Evolutionary conservation across 2,888 invertebrate genomes (phyloP).

Genomic region (Drosophila meridionalis): DNA sequence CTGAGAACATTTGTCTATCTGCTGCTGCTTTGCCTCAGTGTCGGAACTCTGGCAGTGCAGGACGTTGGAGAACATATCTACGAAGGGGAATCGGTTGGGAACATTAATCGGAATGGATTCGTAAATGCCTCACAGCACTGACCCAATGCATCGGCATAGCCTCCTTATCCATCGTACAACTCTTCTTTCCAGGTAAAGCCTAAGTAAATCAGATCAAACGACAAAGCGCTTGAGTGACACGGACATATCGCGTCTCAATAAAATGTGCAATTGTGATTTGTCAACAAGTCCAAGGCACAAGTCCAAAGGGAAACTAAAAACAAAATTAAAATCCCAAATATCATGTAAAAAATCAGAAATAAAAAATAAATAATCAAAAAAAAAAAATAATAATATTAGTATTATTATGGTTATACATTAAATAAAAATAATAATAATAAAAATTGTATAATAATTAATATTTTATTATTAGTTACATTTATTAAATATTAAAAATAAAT

Average conservation of each 20-base stretch:
- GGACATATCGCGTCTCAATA: slow-evolving; percentile 6
- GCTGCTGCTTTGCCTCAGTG: neutral
- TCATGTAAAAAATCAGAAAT: no score
- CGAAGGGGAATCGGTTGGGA: neutral
- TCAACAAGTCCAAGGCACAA: neutral
- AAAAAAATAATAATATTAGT: no score
- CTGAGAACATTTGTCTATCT: neutral
- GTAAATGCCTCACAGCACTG: neutral
- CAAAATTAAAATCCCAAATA: no score
- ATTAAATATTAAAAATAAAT: no score
- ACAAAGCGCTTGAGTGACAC: neutral
- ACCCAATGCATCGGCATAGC: neutral
- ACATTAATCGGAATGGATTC: neutral
- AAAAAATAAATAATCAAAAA: no score
- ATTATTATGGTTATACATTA: no score
- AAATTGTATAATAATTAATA: no score
- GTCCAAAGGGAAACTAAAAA: no score
- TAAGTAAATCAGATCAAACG: neutral
- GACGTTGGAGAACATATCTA: neutral
- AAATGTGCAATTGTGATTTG: slow-evolving; percentile 8
- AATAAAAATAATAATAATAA: no score
- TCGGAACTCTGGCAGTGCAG: neutral
- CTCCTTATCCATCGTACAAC: no score
- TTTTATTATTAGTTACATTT: no score
- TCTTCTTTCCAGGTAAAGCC: neutral